Evolutionary conservation across 2,888 invertebrate genomes (phyloP), one percentile per base, ranked within the genome.

Genomic region (Leptinotarsa juncta): DNA sequence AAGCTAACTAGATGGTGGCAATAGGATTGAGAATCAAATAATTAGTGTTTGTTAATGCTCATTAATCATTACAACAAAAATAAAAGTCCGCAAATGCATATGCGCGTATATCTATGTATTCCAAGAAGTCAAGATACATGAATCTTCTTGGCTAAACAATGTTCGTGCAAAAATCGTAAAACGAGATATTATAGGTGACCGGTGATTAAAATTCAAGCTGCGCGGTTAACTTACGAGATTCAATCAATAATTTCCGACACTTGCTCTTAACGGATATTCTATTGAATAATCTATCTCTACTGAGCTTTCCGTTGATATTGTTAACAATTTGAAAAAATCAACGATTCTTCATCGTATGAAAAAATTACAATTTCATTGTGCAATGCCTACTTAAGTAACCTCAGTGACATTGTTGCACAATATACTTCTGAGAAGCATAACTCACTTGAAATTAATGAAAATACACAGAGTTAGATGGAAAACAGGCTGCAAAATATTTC

Each of bases 11-110:
- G 74, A 71, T 74, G 68, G 74, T 74, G 74, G 74, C 74, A 74
- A 71, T 74, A 68, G 68, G 68, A 71, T 71, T 74, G 67, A 71
- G 67, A 74, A 71, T 74, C 67, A 65, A 74, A 74, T 74, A 74
- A 74, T 74, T 71, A 74, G 74, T 71, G 71, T 74, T 74, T 74
- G 74, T 74, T 74, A 74, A 74, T 74, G 65, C 65, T 67, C 74
- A 74, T 74, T 74, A 74, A 74, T 74, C 74, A 74, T 74, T 48
- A 55, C 18, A 55, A 55, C 67, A 67, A 65, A 74, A 68, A 74
- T 67, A 74, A 71, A 71, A 62, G 32, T 62, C n/a, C 62, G 26
- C 32, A 32, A 62, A 62, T 62, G 62, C 62, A n/a, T 62, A 62
- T 62, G 62, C 62, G 32, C 32, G 62, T 62, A n/a, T 42, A 62